Base-by-base conservation (phyloP, 2,113 vertebrate genomes). In the Cariama cristata region DNA sequence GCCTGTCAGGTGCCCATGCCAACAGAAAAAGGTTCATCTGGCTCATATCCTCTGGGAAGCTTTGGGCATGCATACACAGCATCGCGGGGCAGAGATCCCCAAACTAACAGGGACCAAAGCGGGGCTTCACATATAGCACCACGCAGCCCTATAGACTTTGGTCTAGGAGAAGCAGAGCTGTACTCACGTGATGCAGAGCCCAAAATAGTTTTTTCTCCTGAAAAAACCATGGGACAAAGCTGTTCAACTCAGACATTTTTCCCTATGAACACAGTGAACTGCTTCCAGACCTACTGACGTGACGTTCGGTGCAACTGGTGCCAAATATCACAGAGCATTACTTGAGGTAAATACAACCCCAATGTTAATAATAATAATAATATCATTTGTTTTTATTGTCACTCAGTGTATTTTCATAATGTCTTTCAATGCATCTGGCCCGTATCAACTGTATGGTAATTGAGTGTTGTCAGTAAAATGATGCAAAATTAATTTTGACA, bases 401-500 rank as follows among this genome's bases (percentile, higher is more conserved):
- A 83, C 13, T 3, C 24, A 21, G 45, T 77, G 83, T 87, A 49
- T 32, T 94, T 94, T 56, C 3, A 2, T 35, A 89, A 20, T 55
- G 40, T 49, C 33, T 82, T 90, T 74, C 74, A 75, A 71, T 76
- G 69, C 24, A 85, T 79, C 53, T 79, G 66, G 80, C 50, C 66
- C 33, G 21, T 68, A 94, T 62, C 44, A 87, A 56, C 60, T 82
- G 44, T 20, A 84, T 38, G 27, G 59, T 79, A 75, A 88, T 59
- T 79, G 47, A 95, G 14, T 26, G 30, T 49, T 86, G 69, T 47
- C 84, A 95, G 55, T 86, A 91, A 95, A 95, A 95, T 82, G 64
- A 93, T 8, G 64, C 32, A 88, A 92, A 95, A 93, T 82, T 95
- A 95, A 91, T 93, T 85, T 93, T 91, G 59, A 75, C 64, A 93